These are phyloP conservation scores for Drosophila kohkoa DNA, from an alignment of 1,140 invertebrate genomes.

Conservation along the genomic window DNA sequence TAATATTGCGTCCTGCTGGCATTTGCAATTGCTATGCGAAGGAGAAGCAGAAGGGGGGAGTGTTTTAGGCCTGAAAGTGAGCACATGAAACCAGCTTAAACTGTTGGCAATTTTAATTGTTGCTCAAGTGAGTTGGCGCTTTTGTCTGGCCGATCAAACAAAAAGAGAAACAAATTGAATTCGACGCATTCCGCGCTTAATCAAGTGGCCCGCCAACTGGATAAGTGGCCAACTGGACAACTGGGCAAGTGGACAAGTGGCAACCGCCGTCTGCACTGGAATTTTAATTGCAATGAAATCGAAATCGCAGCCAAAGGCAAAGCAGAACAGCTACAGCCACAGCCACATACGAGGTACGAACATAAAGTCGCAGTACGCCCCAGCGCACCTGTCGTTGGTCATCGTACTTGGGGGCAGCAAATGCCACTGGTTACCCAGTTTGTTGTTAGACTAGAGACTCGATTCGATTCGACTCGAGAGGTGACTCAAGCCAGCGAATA, in stretches of 20 bases:
- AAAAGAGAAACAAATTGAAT: constrained; percentile 73
- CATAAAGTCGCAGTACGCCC: constrained; percentile 4
- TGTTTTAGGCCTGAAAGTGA: neutral
- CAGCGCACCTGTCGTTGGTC: constrained; percentile 48
- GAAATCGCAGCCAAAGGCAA: constrained; percentile 55
- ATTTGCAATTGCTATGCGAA: constrained; percentile 47
- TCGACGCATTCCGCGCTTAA: constrained; percentile 67
- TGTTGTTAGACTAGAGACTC: neutral
- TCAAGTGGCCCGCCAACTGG: constrained; percentile 48
- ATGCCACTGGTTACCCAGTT: constrained; percentile 38
- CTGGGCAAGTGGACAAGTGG: constrained; percentile 49
- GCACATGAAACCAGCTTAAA: constrained; percentile 22
- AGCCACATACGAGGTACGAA: constrained; percentile 32
- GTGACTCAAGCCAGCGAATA: neutral
- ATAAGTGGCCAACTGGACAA: constrained; percentile 7
- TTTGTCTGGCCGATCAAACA: constrained; percentile 54
- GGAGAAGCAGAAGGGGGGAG: constrained; percentile 7
- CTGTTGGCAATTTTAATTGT: constrained; percentile 71
- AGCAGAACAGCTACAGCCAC: neutral
- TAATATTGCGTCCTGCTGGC: constrained; percentile 42
- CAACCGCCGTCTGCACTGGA: constrained; percentile 54
- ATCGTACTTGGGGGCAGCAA: constrained; percentile 35
- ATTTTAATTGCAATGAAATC: constrained; percentile 77
- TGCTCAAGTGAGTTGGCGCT: constrained; percentile 39
- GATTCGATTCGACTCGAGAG: neutral